Evolutionary conservation across 1,140 invertebrate species (phyloP).

Genomic region (Hirudo medicinalis): DNA sequence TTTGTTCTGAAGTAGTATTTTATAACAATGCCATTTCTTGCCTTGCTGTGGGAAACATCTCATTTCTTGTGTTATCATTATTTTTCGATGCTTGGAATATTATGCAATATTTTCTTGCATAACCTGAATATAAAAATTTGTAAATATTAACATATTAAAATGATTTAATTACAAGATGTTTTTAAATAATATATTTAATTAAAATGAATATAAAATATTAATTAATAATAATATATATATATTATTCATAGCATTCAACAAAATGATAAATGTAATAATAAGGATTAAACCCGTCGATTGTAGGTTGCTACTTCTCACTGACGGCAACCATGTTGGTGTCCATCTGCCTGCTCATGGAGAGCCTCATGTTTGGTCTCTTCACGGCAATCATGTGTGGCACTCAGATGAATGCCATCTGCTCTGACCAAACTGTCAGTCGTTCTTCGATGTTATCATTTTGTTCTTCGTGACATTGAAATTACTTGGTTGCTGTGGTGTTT

Average conservation of each 20-base stretch:
- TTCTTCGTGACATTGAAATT: neutral
- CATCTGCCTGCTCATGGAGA: conserved; percentile 90
- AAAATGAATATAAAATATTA: neutral
- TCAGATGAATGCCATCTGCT: conserved; percentile 93
- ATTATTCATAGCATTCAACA: neutral
- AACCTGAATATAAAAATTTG: too few relatives aligned
- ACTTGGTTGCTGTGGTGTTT: too few relatives aligned
- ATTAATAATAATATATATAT: too few relatives aligned
- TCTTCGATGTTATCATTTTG: neutral
- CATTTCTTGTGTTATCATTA: too few relatives aligned
- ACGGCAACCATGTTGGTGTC: conserved; percentile 86
- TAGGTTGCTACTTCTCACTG: conserved; percentile 55
- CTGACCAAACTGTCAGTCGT: conserved; percentile 78
- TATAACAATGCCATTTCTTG: too few relatives aligned
- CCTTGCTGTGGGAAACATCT: too few relatives aligned
- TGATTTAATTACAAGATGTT: neutral
- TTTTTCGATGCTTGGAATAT: too few relatives aligned
- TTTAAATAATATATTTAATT: too few relatives aligned
- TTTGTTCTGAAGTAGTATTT: too few relatives aligned
- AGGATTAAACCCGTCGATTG: too few relatives aligned
- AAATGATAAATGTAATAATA: neutral
- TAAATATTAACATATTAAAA: too few relatives aligned
- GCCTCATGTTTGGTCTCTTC: conserved; percentile 91
- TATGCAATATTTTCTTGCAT: too few relatives aligned
- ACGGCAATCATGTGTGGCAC: conserved; percentile 94